phyloP scores from a whole-genome alignment of 2,888 invertebrate genomes.

The Callosobruchus maculatus region DNA sequence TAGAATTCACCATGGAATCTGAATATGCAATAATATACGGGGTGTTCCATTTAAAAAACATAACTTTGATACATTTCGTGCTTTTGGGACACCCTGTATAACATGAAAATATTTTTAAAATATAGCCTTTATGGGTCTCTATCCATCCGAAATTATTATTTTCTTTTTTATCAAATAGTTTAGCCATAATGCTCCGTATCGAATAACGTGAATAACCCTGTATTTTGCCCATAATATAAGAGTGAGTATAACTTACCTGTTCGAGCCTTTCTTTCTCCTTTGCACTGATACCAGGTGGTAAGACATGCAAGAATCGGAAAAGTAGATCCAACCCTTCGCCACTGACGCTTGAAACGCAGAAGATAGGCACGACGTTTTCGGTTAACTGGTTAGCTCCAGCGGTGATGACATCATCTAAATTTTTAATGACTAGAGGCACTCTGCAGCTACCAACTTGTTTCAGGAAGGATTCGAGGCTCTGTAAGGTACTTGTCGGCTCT shows the following conservation, averaged over 20 bases:
- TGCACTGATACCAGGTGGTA: slow-evolving; percentile 63
- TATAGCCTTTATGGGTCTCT: no score
- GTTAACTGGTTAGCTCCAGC: slow-evolving; percentile 66
- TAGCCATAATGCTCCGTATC: no score
- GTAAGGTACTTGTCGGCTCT: slow-evolving; percentile 53
- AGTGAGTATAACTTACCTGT: slow-evolving; percentile 48
- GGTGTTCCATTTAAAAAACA: no score
- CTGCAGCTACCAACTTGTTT: slow-evolving; percentile 63
- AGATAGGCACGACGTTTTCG: slow-evolving; percentile 70
- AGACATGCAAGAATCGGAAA: slow-evolving; percentile 80
- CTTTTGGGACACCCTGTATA: no score
- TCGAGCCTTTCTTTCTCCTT: slow-evolving; percentile 68
- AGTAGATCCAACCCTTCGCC: slow-evolving; percentile 81
- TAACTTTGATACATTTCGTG: no score
- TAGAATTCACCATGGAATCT: no score
- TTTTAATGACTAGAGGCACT: slow-evolving; percentile 63
- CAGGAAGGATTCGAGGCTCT: slow-evolving; percentile 59
- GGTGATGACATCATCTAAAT: slow-evolving; percentile 70
- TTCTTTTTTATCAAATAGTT: no score
- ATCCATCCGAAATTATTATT: no score
- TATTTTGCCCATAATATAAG: background rate
- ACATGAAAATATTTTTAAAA: no score
- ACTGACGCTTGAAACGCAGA: slow-evolving; percentile 86
- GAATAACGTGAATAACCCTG: no score
- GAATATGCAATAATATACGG: no score